phyloP scores from a whole-genome alignment of 2,888 invertebrate genomes.

The Limnephilus lunatus region DNA sequence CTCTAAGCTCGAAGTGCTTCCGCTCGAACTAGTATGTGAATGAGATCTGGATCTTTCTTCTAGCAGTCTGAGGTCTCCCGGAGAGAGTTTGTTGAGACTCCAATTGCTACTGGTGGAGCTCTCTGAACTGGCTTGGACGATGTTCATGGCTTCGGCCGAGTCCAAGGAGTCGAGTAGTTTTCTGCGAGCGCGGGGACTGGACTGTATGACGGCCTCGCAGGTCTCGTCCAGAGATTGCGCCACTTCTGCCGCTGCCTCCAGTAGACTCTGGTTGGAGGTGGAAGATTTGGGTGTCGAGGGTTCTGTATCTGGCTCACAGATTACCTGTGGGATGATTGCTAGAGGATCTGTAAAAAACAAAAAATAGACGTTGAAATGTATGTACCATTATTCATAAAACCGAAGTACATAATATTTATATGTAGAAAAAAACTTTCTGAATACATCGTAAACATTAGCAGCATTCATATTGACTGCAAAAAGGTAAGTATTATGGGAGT shows the following conservation, averaged over 20 bases:
- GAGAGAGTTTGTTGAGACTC: slow-evolving; percentile 76
- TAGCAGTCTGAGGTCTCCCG: slow-evolving; percentile 75
- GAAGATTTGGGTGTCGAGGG: slow-evolving; percentile 66
- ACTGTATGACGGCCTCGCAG: slow-evolving; percentile 82
- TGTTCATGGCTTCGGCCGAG: slow-evolving; percentile 74
- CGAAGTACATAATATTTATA: background rate
- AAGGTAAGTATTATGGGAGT: background rate
- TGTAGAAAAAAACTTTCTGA: too few relatives aligned
- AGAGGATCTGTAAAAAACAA: slow-evolving; percentile 45
- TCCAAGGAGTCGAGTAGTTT: slow-evolving; percentile 76
- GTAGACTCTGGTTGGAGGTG: slow-evolving; percentile 74
- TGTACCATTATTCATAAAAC: background rate
- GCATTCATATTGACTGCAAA: background rate
- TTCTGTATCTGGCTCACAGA: slow-evolving; percentile 65
- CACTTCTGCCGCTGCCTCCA: slow-evolving; percentile 82
- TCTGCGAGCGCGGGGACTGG: slow-evolving; percentile 78
- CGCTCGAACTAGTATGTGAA: slow-evolving; percentile 76
- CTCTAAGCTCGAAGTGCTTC: slow-evolving; percentile 76
- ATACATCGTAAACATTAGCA: too few relatives aligned
- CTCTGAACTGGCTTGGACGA: slow-evolving; percentile 75
- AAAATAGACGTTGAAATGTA: background rate
- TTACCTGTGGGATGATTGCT: slow-evolving; percentile 59
- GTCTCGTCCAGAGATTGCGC: slow-evolving; percentile 83
- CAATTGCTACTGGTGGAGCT: slow-evolving; percentile 77
- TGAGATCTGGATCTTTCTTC: slow-evolving; percentile 75